A percentile compares a stretch with the other conserved stretches of the same genome.
Evolutionary conservation across 2,888 invertebrate species (phyloP).

Genomic region (Rhodophaea formosa): DNA sequence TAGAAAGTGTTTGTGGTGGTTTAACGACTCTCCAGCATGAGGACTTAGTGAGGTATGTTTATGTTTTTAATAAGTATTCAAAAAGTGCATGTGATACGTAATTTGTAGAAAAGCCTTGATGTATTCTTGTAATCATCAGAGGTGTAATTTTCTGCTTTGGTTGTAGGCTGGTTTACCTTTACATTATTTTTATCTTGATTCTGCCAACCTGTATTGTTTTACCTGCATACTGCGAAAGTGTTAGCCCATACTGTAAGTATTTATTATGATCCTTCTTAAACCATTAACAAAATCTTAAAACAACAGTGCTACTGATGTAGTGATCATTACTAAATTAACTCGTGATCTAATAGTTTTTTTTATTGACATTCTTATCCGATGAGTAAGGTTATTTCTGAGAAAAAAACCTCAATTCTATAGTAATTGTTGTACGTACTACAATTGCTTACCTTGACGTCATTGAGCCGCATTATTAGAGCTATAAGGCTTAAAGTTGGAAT

Average conservation of each 20-base stretch:
- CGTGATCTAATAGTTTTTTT: conserved; percentile 30
- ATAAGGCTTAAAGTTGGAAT: background rate
- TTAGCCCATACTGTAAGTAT: no score
- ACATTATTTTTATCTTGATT: background rate
- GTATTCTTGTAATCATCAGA: conserved; percentile 11
- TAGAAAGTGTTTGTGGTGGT: conserved; percentile 63
- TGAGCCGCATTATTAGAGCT: background rate
- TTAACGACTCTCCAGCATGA: conserved; percentile 37
- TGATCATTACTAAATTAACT: conserved; percentile 10
- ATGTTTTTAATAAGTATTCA: background rate
- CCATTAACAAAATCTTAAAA: no score
- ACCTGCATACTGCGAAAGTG: background rate
- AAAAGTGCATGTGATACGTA: background rate
- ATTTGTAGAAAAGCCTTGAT: background rate
- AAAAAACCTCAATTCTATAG: conserved; percentile 20
- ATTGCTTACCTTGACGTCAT: conserved; percentile 13
- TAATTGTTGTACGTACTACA: conserved; percentile 1
- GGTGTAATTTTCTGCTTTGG: background rate
- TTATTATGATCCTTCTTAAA: no score
- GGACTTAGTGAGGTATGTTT: conserved; percentile 35
- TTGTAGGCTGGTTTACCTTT: background rate
- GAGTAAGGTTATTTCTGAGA: conserved; percentile 35
- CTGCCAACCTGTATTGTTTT: background rate
- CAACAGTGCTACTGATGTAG: background rate
- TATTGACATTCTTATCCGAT: conserved; percentile 35